phyloP scores from a whole-genome alignment of 1,140 invertebrate species.

The Parapsyche elsis region DNA sequence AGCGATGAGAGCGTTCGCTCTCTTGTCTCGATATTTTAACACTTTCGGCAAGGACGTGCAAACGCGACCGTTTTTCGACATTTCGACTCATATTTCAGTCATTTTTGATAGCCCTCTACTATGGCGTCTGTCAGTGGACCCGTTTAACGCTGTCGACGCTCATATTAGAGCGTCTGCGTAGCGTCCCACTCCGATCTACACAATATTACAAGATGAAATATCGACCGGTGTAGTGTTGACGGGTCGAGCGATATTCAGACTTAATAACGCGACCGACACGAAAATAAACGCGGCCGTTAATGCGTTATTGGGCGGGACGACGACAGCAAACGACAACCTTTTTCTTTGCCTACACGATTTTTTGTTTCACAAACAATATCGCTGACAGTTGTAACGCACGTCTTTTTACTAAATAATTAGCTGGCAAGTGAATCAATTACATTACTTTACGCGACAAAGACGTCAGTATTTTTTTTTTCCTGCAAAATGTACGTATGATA shows the following conservation, averaged over 20 bases:
- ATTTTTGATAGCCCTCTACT: not conserved
- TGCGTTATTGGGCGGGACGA: slow-evolving; percentile 19
- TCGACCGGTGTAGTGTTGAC: slow-evolving; percentile 23
- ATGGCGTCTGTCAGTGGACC: not conserved
- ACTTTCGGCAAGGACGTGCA: too few species aligned
- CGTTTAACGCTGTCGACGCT: not conserved
- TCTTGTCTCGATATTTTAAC: too few species aligned
- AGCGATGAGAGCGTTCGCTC: too few species aligned
- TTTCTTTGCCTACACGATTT: not conserved
- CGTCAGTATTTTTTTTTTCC: too few species aligned
- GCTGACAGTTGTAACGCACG: too few species aligned
- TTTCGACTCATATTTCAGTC: too few species aligned
- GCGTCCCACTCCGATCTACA: not conserved
- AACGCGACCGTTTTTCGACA: too few species aligned
- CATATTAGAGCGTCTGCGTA: not conserved
- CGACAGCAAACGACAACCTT: slow-evolving; percentile 16
- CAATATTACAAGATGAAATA: slow-evolving; percentile 44
- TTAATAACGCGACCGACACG: slow-evolving; percentile 49
- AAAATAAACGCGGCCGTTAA: slow-evolving; percentile 47
- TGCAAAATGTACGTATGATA: too few species aligned
- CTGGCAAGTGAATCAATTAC: too few species aligned
- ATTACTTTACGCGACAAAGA: too few species aligned
- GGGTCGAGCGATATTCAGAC: slow-evolving; percentile 43
- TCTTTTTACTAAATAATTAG: too few species aligned
- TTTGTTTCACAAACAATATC: too few species aligned